These are phyloP conservation scores for Mus minutoides DNA, from an alignment of 2,797 vertebrate genomes.

Conservation along the genomic window DNA sequence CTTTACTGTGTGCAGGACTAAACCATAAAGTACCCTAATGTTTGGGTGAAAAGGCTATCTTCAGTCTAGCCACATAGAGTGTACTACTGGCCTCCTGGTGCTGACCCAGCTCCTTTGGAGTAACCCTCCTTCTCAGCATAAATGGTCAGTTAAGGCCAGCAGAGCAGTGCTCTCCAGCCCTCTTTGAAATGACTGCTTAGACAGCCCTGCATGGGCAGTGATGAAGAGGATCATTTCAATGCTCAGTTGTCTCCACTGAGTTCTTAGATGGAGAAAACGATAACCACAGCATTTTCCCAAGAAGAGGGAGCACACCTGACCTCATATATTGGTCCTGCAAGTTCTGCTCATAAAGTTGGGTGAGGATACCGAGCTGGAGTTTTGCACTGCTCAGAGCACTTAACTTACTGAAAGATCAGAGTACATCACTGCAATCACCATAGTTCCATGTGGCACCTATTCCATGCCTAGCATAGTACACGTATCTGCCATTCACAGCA, in stretches of 20 bases:
- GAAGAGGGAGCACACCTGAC: fast-evolving
- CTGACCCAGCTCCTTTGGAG: neutral
- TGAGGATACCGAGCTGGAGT: neutral
- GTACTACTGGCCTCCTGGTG: slow-evolving; percentile 64
- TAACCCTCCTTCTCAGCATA: slow-evolving; percentile 52
- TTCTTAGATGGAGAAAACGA: neutral
- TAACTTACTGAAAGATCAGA: neutral
- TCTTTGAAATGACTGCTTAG: neutral
- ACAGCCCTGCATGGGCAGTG: neutral
- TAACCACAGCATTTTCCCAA: neutral
- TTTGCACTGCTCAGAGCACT: neutral
- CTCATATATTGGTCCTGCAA: neutral
- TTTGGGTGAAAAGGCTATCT: slow-evolving; percentile 73
- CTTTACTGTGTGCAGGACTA: slow-evolving; percentile 39
- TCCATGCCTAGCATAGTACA: neutral
- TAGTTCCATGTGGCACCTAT: neutral
- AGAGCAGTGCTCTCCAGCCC: neutral
- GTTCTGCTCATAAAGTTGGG: neutral
- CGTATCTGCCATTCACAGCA: no score
- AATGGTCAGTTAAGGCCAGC: slow-evolving; percentile 38
- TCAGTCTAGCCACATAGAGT: slow-evolving; percentile 73
- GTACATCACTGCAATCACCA: neutral
- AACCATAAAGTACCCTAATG: slow-evolving; percentile 79
- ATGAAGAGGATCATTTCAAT: neutral
- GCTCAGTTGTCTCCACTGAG: neutral